Evolutionary conservation across 2,888 invertebrate species (phyloP).

Genomic region (Gasteruption jaculator): DNA sequence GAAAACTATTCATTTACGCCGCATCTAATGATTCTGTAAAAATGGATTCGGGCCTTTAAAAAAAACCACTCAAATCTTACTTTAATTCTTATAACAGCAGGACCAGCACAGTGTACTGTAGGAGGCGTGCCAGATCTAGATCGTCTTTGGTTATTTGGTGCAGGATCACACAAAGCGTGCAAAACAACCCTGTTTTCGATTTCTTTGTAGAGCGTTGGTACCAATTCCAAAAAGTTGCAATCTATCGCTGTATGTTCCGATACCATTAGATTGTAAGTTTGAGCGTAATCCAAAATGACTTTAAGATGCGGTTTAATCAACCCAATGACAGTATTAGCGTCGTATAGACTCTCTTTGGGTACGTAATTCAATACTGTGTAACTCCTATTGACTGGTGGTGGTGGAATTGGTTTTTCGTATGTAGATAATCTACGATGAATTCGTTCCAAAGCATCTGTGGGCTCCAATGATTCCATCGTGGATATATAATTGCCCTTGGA

Average conservation of each 20-base stretch:
- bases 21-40: neutral
- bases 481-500: conserved; percentile 27
- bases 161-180: conserved; percentile 55
- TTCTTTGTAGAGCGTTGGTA: conserved; percentile 60
- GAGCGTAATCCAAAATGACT: conserved; percentile 51
- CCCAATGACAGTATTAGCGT: conserved; percentile 49
- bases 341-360: conserved; percentile 45
- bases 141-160: conserved; percentile 38
- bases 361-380: conserved; percentile 52
- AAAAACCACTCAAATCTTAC: conserved; percentile 42
- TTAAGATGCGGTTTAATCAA: conserved; percentile 53
- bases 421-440: conserved; percentile 60
- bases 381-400: conserved; percentile 55
- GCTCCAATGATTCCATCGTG: conserved; percentile 28
- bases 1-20: too few species aligned
- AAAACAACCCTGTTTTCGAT: conserved; percentile 55
- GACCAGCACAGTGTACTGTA: conserved; percentile 59
- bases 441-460: conserved; percentile 54
- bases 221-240: conserved; percentile 60
- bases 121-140: conserved; percentile 49
- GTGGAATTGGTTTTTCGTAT: conserved; percentile 60
- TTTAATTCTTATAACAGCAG: conserved; percentile 58
- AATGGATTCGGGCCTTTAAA: neutral
- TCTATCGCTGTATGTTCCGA: conserved; percentile 67
- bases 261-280: conserved; percentile 58